Percentiles rank a stretch among this genome's conserved stretches.
Evolutionary conservation across 2,797 vertebrate species (phyloP).

Genomic region (Microhierax caerulescens): DNA sequence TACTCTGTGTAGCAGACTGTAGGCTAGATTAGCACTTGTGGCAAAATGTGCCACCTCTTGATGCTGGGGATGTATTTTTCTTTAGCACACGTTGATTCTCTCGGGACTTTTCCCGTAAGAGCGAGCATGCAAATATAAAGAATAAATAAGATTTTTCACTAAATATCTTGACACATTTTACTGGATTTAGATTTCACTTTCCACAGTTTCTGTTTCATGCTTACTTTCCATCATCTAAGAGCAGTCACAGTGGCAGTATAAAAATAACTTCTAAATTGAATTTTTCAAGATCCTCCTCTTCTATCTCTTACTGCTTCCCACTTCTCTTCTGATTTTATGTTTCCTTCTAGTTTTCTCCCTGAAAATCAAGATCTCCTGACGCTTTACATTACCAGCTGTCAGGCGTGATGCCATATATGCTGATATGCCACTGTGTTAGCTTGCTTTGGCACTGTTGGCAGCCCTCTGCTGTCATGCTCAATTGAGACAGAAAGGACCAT

Average conservation of each 20-base stretch:
- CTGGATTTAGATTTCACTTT: slow-evolving; percentile 28
- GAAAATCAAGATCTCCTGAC: slow-evolving; percentile 60
- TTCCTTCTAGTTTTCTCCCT: slow-evolving; percentile 26
- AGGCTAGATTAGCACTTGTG: background rate
- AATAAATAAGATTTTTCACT: slow-evolving; percentile 49
- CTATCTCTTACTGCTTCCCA: slow-evolving; percentile 28
- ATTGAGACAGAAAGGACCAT: slow-evolving; percentile 21
- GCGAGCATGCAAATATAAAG: background rate
- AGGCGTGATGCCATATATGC: background rate
- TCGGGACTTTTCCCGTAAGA: background rate
- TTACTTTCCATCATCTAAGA: slow-evolving; percentile 43
- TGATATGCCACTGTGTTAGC: background rate
- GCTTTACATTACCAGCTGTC: slow-evolving; percentile 56
- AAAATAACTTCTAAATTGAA: slow-evolving; percentile 63
- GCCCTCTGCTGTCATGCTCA: slow-evolving; percentile 16
- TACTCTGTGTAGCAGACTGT: background rate
- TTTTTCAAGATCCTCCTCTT: slow-evolving; percentile 13
- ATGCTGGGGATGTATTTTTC: background rate
- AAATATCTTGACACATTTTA: slow-evolving; percentile 37
- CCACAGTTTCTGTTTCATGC: slow-evolving; percentile 34
- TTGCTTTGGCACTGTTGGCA: slow-evolving; percentile 14
- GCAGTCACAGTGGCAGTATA: background rate
- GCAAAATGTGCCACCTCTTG: background rate
- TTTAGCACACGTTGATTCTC: background rate
- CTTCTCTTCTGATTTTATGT: slow-evolving; percentile 34